Evolutionary conservation across 2,113 vertebrate genomes (phyloP).

Genomic region (Engraulis encrasicolus): DNA sequence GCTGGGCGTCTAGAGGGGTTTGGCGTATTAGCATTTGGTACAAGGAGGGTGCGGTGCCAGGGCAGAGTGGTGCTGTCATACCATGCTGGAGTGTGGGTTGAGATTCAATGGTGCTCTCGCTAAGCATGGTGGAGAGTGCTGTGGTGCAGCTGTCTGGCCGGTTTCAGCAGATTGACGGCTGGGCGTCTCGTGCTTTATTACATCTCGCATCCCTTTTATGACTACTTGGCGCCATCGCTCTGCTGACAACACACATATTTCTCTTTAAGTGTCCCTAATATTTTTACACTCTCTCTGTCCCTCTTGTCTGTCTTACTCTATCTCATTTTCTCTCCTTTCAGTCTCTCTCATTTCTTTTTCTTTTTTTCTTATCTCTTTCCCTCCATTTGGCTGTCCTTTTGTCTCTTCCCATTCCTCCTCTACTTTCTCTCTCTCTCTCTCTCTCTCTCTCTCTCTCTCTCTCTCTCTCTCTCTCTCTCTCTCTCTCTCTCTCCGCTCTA

Average conservation of each 20-base stretch:
- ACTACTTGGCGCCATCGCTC: constrained; percentile 30
- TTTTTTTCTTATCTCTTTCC: not conserved
- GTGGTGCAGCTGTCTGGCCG: not conserved
- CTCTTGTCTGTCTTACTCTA: not conserved
- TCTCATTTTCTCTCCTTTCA: too few species aligned
- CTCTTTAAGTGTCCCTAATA: constrained; percentile 35
- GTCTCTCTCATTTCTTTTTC: not conserved
- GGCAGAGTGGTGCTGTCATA: not conserved
- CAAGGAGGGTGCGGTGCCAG: not conserved
- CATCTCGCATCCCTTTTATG: constrained; percentile 54
- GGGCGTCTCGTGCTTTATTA: constrained; percentile 46
- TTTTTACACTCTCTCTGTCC: not conserved
- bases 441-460: not conserved
- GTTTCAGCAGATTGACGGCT: constrained; percentile 45
- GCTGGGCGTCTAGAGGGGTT: too few species aligned
- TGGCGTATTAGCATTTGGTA: too few species aligned
- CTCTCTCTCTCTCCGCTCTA: too few species aligned
- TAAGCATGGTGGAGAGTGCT: not conserved
- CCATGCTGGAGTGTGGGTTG: not conserved
- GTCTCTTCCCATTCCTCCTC: too few species aligned
- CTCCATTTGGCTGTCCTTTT: not conserved
- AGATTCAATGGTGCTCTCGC: not conserved
- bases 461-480: too few species aligned
- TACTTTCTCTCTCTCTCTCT: not conserved
- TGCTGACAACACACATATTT: constrained; percentile 46